Evolutionary conservation across 2,797 vertebrate species (phyloP), one percentile per base, ranked within the genome.

Genomic region (Tragopan temminckii): DNA sequence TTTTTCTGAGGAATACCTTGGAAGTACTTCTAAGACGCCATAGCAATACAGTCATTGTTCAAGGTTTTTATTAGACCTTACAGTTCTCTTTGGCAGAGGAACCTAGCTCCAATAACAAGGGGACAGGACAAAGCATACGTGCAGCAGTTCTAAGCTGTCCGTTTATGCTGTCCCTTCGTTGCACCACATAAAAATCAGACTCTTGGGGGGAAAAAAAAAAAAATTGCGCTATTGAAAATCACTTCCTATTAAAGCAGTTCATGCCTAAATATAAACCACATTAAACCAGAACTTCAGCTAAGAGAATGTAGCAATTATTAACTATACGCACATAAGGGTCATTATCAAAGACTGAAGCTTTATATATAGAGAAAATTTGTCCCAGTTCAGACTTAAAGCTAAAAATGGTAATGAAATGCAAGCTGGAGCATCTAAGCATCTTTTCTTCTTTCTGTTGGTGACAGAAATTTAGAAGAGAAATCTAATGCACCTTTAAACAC

Each of bases 201-300:
- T 45, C 40, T 70, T 85, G 80, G 21, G 45, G 5, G 23, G 6
- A 71, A 80, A 80, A 50, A 50, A 48, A 48, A 52, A 48, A 14
- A 52, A 27, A 66, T 27, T 29, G 52, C 29, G 21, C 61, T 59
- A 11, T 70, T 85, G 85, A 71, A 91, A 77, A 71, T 21, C n/a
- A 52, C 20, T 57, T 85, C 46, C 64, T 62, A 74, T 85, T 45
- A 77, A 80, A 77, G 46, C 29, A 23, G n/a, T 43, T 85, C 46
- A 40, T 11, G 24, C n/a, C 18, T 58, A 48, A 50, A 15, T 57
- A 58, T 29, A 42, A 77, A 67, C 53, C 45, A 11, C 53, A 67
- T 61, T 76, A 67, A 48, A 42, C 46, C 20, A 55, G 19, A 84
- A 77, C 64, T 76, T 71, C 33, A 77, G 36, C 61, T 77, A 36